Evolutionary conservation across 2,113 vertebrate species (phyloP).

Genomic region (Peromyscus polionotus): DNA sequence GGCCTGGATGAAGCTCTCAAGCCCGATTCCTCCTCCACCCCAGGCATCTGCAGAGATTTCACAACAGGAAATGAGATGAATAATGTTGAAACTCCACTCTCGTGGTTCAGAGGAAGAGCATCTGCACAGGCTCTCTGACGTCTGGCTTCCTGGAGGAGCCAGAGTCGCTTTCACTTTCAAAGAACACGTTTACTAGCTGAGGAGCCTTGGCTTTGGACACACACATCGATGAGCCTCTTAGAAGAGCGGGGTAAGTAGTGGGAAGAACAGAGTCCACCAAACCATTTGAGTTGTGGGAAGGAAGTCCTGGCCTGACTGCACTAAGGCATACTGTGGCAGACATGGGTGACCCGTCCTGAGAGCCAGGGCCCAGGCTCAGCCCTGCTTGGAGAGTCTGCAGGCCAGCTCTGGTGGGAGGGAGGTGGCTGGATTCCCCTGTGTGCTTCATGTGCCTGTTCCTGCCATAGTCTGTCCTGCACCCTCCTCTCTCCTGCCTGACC

Average conservation of each 20-base stretch:
- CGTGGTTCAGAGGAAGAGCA: not conserved
- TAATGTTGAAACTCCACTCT: too few species aligned
- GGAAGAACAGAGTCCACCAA: not conserved
- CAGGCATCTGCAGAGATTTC: too few species aligned
- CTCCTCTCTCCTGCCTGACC: not conserved
- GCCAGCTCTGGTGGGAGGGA: not conserved
- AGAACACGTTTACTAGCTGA: not conserved
- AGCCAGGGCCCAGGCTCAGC: not conserved
- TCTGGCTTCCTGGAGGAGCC: not conserved
- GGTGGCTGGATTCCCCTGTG: not conserved
- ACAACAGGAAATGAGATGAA: not conserved
- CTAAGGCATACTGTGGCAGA: not conserved
- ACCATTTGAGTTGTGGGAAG: not conserved
- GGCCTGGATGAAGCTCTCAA: not conserved
- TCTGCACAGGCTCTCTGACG: not conserved
- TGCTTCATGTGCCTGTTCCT: not conserved
- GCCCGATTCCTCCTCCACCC: not conserved
- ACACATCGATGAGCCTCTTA: rapidly evolving
- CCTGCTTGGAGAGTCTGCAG: not conserved
- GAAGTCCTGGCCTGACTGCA: not conserved
- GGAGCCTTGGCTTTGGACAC: not conserved
- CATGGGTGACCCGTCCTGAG: not conserved
- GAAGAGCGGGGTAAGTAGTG: not conserved
- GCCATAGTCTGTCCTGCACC: not conserved
- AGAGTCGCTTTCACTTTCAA: not conserved